These are phyloP conservation scores for Bombyx huttoni DNA, from an alignment of 2,888 invertebrate species.

Conservation along the genomic window DNA sequence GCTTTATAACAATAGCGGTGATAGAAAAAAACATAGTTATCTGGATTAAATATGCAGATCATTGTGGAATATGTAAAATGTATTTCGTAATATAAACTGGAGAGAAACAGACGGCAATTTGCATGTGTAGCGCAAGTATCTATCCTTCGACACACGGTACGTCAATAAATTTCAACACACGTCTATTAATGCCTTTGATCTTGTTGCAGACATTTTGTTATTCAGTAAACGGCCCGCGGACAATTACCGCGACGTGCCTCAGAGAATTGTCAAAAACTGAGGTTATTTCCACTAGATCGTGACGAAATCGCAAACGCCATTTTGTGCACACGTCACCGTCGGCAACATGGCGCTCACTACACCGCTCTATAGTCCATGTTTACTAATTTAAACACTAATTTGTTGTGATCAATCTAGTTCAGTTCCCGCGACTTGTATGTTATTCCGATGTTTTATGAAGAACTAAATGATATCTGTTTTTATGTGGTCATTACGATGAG, in stretches of 20 bases:
- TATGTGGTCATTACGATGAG: conserved; percentile 58
- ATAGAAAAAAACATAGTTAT: not conserved
- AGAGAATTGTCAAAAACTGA: conserved; percentile 51
- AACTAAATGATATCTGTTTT: conserved; percentile 45
- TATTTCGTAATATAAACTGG: conserved; percentile 3
- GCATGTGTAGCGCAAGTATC: conserved; percentile 23
- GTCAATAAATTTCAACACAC: conserved; percentile 65
- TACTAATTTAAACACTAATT: conserved; percentile 9
- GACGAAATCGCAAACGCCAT: conserved; percentile 33
- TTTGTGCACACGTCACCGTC: conserved; percentile 30
- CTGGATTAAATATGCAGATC: not conserved
- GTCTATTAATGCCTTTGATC: conserved; percentile 68
- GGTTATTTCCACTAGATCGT: conserved; percentile 28
- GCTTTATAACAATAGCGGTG: not conserved
- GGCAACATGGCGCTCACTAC: conserved; percentile 27
- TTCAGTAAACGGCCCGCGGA: conserved; percentile 48
- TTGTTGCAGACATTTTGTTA: conserved; percentile 55
- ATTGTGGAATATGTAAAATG: conserved; percentile 6
- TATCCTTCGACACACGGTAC: conserved; percentile 43
- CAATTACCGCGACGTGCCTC: conserved; percentile 63
- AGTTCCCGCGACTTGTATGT: conserved; percentile 23
- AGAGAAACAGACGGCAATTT: conserved; percentile 15
- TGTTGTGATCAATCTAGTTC: conserved; percentile 35
- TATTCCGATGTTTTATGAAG: conserved; percentile 31
- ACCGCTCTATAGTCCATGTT: too few relatives aligned